These are phyloP conservation scores for Lutjanus campechanus DNA, from an alignment of 2,797 vertebrate species.

Conservation along the genomic window DNA sequence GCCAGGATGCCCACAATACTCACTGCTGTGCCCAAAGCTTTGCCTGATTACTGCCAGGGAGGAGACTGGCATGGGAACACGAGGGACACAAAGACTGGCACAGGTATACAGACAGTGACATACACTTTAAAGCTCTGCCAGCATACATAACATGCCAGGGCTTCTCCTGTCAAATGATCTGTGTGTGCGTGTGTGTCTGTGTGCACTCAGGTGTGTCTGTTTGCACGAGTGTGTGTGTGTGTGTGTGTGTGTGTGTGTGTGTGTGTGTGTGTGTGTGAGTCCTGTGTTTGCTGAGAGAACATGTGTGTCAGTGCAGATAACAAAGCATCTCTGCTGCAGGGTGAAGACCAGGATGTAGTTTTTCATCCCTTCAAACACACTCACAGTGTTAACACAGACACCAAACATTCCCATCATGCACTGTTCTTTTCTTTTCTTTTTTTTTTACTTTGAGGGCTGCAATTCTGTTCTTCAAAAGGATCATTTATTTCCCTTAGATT, in stretches of 20 bases:
- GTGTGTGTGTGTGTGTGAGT: constrained; percentile 26
- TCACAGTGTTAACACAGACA: not conserved
- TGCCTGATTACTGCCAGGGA: constrained; percentile 57
- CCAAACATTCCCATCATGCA: constrained; percentile 56
- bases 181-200: constrained; percentile 37
- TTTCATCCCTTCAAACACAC: constrained; percentile 50
- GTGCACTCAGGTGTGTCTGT: constrained; percentile 13
- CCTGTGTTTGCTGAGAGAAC: constrained; percentile 36
- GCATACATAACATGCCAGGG: constrained; percentile 60
- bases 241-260: constrained; percentile 28
- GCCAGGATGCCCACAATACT: constrained; percentile 69
- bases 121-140: constrained; percentile 70
- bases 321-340: constrained; percentile 51
- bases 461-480: constrained; percentile 28
- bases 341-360: constrained; percentile 58
- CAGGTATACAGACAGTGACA: constrained; percentile 68
- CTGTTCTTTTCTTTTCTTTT: not conserved
- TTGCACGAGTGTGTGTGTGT: not conserved
- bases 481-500: too few species aligned
- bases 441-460: constrained; percentile 12
- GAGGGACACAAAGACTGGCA: constrained; percentile 67
- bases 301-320: constrained; percentile 64
- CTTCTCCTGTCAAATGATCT: constrained; percentile 48
- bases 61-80: constrained; percentile 55
- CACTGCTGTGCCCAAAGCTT: constrained; percentile 48